phyloP scores from a whole-genome alignment of 2,113 vertebrate species.

The Mirounga angustirostris region DNA sequence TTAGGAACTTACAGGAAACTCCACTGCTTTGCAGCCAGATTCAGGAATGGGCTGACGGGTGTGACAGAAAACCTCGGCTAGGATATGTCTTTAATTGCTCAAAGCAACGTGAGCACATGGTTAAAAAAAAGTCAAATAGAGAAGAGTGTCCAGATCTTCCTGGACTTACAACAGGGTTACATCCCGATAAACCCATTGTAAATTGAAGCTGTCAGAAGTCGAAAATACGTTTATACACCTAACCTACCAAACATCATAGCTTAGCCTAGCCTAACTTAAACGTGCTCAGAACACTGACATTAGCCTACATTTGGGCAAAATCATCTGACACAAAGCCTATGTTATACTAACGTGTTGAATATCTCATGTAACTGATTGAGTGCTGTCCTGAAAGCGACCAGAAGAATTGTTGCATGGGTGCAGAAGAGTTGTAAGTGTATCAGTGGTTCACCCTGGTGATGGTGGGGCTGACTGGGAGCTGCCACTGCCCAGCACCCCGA shows the following conservation, averaged over 20 bases:
- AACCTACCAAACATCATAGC: background rate
- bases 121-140: background rate
- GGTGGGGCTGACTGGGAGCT: fast-evolving
- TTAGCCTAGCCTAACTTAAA: background rate
- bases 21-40: background rate
- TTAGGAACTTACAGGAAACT: background rate
- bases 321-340: background rate
- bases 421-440: background rate
- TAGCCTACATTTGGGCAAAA: background rate
- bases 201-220: background rate
- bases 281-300: background rate
- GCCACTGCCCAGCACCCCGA: background rate
- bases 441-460: background rate
- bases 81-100: background rate
- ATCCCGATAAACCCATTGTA: background rate
- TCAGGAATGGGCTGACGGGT: background rate
- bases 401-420: background rate
- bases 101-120: background rate
- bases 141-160: background rate
- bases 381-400: background rate
- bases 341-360: background rate
- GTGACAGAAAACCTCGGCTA: background rate
- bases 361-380: background rate
- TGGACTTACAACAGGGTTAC: background rate
- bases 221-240: background rate